Evolutionary conservation across 2,113 vertebrate genomes (phyloP).

Genomic region (Toxostoma redivivum): DNA sequence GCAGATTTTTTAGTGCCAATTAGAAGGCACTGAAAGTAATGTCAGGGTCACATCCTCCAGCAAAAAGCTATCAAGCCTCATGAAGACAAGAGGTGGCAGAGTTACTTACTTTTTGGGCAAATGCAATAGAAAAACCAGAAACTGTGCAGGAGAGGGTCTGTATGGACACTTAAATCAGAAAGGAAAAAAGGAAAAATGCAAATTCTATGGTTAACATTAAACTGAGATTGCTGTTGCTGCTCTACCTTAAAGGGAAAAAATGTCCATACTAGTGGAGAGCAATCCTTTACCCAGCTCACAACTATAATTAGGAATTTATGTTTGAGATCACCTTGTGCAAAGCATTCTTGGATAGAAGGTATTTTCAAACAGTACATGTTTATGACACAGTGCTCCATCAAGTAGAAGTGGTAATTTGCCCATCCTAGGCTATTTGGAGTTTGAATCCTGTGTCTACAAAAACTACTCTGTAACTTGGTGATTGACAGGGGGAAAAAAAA

Average conservation of each 20-base stretch:
- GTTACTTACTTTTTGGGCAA: background rate
- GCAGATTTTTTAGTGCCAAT: background rate
- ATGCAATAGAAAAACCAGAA: background rate
- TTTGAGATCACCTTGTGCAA: background rate
- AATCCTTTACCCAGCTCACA: background rate
- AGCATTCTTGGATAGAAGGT: background rate
- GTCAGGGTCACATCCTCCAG: background rate
- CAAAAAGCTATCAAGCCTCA: background rate
- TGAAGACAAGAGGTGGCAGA: background rate
- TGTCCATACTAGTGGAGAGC: background rate
- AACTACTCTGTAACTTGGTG: background rate
- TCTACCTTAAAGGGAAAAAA: background rate
- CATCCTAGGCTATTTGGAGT: background rate
- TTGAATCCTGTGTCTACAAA: background rate
- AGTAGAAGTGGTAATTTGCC: background rate
- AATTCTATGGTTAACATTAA: background rate
- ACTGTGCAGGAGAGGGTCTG: background rate
- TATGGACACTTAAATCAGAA: background rate
- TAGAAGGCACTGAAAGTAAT: background rate
- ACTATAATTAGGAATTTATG: background rate
- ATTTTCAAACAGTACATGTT: background rate
- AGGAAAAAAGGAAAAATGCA: background rate
- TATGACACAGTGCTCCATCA: background rate
- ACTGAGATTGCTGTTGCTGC: background rate
- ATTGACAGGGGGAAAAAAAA: background rate